Evolutionary conservation across 2,888 invertebrate species (phyloP), one percentile per base, ranked within the genome.

Genomic region (Watsonalla cultraria): DNA sequence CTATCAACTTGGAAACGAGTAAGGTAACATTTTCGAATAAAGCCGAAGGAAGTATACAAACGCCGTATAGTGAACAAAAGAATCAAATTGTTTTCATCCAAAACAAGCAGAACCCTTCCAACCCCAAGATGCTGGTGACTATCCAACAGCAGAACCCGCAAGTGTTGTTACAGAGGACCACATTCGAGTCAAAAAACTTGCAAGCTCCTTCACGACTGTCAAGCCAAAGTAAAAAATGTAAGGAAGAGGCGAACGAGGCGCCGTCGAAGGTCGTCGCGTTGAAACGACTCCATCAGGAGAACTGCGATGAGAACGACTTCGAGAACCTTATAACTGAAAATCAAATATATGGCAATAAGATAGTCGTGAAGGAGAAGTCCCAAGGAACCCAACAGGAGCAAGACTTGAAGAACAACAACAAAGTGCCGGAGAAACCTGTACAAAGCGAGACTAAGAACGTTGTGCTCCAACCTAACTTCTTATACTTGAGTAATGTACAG

Each of bases 271-370:
- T 91, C 0, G 90, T 91, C 9, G 84, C 91, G 46, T 71, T 91
- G 51, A 91, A 91, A 72, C 75, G 90, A 47, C 73, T 88, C 58
- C 90, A 90, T 61, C 90, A 91, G 58, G 90, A 90, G 52, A 86
- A 88, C 64, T 84, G 84, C 61, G 91, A 91, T 64, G 90, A 91
- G 69, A 89, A 91, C 56, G 91, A 92, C 70, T 92, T 91, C 68
- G 92, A 92, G 66, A 91, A 91, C 74, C 79, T 92, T 64, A 92
- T 91, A 47, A 91, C 91, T 34, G 91, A 91, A 72, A 92, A 91
- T 76, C 91, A 91, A 79, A 92, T 92, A 58, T 91, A 91, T 68
- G 91, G 91, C 62, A 90, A 91, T 64, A 91, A 91, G 78, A 91
- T 91, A 80, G 90, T 91, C 79, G 90, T 91, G 79, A 91, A 91